Evolutionary conservation across 2,797 vertebrate species (phyloP).

Genomic region (Epinephelus malabaricus): DNA sequence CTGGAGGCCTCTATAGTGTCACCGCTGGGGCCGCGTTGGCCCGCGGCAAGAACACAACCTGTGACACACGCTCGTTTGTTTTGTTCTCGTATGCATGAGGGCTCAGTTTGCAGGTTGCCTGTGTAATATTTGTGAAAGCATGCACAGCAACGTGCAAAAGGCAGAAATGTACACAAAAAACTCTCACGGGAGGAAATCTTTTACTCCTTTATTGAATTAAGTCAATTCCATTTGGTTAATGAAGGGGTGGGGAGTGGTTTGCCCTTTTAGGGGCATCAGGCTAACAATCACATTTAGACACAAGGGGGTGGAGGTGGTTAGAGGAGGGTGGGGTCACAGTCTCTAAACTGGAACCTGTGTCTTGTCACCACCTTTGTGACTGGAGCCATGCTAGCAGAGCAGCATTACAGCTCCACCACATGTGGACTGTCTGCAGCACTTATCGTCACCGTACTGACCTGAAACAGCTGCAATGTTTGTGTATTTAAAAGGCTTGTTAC

Average conservation of each 20-base stretch:
- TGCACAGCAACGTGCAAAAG: constrained; percentile 28
- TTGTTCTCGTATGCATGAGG: constrained; percentile 47
- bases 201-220: constrained; percentile 81
- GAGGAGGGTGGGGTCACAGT: constrained; percentile 39
- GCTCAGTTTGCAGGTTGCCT: constrained; percentile 28
- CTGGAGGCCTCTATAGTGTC: constrained; percentile 24
- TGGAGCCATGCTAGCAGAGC: constrained; percentile 24
- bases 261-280: constrained; percentile 69
- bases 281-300: constrained; percentile 71
- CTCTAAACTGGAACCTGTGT: constrained; percentile 45
- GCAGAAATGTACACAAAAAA: constrained; percentile 54
- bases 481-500: constrained; percentile 69
- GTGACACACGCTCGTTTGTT: constrained; percentile 45
- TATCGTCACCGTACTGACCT: constrained; percentile 42
- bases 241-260: constrained; percentile 54
- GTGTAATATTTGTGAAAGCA: constrained; percentile 17
- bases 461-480: constrained; percentile 34
- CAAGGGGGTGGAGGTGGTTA: constrained; percentile 20
- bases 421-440: constrained; percentile 58
- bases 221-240: constrained; percentile 81
- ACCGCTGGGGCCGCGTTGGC: constrained; percentile 53
- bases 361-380: constrained; percentile 51
- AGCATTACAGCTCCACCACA: constrained; percentile 12
- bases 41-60: constrained; percentile 77
- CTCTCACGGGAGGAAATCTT: constrained; percentile 57